Conservation (phyloP, 2,797 vertebrate genomes). For the Antrozous pallidus region DNA sequence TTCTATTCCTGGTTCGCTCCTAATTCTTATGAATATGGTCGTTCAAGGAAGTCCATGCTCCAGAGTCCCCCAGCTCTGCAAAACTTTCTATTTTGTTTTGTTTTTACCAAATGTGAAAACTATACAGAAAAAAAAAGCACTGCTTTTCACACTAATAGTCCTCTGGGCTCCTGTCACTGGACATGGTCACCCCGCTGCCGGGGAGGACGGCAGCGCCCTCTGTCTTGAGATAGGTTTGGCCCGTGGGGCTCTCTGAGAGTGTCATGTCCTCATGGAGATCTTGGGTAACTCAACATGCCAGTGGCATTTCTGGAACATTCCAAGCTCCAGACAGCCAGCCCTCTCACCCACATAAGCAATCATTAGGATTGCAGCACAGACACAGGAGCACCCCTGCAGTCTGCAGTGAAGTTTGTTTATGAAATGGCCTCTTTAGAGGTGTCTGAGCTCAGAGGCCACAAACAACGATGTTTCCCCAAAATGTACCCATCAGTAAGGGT, state of each 20-base stretch:
- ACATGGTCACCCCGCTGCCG: constrained; percentile 70
- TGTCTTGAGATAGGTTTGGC: constrained; percentile 52
- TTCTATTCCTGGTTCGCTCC: constrained; percentile 71
- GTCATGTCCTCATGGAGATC: constrained; percentile 9
- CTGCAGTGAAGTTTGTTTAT: background rate
- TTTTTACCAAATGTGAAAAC: constrained; percentile 78
- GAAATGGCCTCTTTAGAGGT: background rate
- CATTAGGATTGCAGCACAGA: background rate
- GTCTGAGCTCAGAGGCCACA: background rate
- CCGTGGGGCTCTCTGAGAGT: background rate
- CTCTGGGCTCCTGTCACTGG: constrained; percentile 62
- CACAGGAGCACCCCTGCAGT: background rate
- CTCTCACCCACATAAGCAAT: constrained; percentile 38
- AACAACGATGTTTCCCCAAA: background rate
- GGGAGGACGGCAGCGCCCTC: constrained; percentile 32
- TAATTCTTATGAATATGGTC: constrained; percentile 74
- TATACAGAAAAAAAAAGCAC: constrained; percentile 71
- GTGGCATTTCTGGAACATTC: constrained; percentile 16
- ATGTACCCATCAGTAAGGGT: background rate
- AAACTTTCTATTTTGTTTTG: constrained; percentile 73
- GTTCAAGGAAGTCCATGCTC: constrained; percentile 74
- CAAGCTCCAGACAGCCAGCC: background rate
- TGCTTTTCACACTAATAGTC: constrained; percentile 62
- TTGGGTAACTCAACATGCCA: background rate
- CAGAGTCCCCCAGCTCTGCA: constrained; percentile 65